Evolutionary conservation across 2,113 vertebrate species (phyloP), one percentile per base, ranked within the genome.

Genomic region (Hypomesus transpacificus): DNA sequence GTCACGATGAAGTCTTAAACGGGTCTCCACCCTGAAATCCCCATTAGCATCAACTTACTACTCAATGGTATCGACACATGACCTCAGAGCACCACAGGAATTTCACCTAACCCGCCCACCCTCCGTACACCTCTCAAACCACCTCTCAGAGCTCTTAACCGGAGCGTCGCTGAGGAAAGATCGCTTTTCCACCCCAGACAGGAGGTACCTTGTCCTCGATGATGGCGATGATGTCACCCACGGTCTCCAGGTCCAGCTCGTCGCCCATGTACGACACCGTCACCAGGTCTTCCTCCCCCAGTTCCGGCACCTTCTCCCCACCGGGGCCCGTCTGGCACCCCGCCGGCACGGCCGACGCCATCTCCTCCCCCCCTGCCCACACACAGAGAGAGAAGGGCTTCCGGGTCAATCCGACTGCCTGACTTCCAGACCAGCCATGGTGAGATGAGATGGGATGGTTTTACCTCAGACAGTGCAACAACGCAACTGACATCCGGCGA

Each of bases 181-280:
- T 56, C 17, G 54, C 16, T 18, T 56, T 56, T 56, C 16, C 0
- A 18, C 2, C 31, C 7, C 31, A 1, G 34, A 20, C 17, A 26
- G 24, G 24, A 13, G 24, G 62, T 57, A 91, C 91, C 89, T 92
- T 91, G 72, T 98, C 95, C 80, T 98, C 95, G 82, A 98, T 97
- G 79, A 98, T 98, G 80, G 95, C 95, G 80, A 97, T 98, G 74
- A 98, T 97, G 85, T 98, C 96, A 71, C 96, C 96, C 81, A 96
- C 94, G 0, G 96, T 98, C 83, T 97, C 96, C 34, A 97, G 93
- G 83, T 96, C 95, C 85, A 98, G 90, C 78, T 97, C 96, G 82
- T 96, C 95, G 57, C 94, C 94, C 4, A 96, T 95, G 77, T 96
- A 96, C 75, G 95, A 95, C 75, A 94, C 94, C 14, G 92, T 92